Percentiles rank a stretch among this genome's conserved stretches.
These are phyloP conservation scores for Myrmophylax atrothorax DNA, from an alignment of 2,113 vertebrate species.

Conservation along the genomic window DNA sequence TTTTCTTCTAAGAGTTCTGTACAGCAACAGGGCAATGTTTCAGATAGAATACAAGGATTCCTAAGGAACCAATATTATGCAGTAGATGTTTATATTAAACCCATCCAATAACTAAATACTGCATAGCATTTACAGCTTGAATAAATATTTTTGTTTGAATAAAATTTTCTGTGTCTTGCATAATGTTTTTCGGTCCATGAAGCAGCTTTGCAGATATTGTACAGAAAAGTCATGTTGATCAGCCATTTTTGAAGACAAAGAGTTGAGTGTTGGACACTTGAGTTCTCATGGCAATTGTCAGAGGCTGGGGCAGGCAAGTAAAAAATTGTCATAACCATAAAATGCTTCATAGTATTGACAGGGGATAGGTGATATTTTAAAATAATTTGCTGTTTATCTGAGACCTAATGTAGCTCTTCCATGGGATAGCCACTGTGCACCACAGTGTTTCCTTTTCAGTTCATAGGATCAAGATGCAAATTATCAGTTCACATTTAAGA, in stretches of 20 bases:
- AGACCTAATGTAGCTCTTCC: not conserved
- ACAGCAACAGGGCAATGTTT: constrained; percentile 63
- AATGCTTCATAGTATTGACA: not conserved
- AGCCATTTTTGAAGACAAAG: not conserved
- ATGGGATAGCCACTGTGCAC: not conserved
- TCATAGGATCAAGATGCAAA: not conserved
- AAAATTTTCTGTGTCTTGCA: not conserved
- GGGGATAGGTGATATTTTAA: not conserved
- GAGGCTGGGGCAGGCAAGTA: not conserved
- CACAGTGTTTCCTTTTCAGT: not conserved
- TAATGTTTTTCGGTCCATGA: not conserved
- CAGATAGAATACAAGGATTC: constrained; percentile 55
- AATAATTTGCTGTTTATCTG: not conserved
- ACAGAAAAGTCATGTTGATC: not conserved
- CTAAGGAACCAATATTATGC: constrained; percentile 70
- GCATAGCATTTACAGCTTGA: constrained; percentile 73
- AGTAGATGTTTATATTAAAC: constrained; percentile 76
- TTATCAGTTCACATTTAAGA: not conserved
- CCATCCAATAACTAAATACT: constrained; percentile 59
- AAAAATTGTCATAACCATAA: not conserved
- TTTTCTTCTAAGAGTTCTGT: constrained; percentile 59
- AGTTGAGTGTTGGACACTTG: not conserved
- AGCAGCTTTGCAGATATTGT: not conserved
- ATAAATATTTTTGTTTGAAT: constrained; percentile 77
- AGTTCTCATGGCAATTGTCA: not conserved